phyloP scores from a whole-genome alignment of 2,113 vertebrate species.

The Paradisaea rubra region DNA sequence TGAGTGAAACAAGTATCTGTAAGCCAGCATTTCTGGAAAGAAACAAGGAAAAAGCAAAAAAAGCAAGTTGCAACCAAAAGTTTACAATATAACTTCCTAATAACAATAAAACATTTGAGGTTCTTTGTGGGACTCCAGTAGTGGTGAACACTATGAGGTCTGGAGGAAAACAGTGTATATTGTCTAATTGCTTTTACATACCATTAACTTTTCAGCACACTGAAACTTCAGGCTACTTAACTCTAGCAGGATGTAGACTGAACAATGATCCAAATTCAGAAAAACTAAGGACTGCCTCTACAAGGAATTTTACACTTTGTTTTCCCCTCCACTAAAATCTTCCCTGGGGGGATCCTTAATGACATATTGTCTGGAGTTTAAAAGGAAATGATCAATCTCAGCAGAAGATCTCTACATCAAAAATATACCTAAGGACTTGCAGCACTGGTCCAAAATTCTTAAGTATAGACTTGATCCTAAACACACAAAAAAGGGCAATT shows the following conservation, averaged over 20 bases:
- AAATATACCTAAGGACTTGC: not conserved
- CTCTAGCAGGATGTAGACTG: not conserved
- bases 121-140: not conserved
- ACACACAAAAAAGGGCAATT: not conserved
- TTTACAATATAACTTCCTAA: not conserved
- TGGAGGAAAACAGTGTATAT: not conserved
- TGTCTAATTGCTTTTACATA: not conserved
- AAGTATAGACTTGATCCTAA: not conserved
- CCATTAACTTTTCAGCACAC: not conserved
- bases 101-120: not conserved
- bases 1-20: not conserved
- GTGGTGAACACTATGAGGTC: not conserved
- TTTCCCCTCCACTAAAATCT: not conserved
- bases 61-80: not conserved
- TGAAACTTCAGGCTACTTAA: not conserved
- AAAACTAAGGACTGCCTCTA: not conserved
- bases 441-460: not conserved
- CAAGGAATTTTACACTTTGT: not conserved
- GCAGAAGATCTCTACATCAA: not conserved
- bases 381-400: not conserved
- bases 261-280: not conserved
- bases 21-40: not conserved
- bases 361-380: not conserved
- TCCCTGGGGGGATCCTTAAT: not conserved
- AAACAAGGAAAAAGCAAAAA: not conserved